Conservation (phyloP, 2,888 invertebrate species). For the Watsonalla cultraria region DNA sequence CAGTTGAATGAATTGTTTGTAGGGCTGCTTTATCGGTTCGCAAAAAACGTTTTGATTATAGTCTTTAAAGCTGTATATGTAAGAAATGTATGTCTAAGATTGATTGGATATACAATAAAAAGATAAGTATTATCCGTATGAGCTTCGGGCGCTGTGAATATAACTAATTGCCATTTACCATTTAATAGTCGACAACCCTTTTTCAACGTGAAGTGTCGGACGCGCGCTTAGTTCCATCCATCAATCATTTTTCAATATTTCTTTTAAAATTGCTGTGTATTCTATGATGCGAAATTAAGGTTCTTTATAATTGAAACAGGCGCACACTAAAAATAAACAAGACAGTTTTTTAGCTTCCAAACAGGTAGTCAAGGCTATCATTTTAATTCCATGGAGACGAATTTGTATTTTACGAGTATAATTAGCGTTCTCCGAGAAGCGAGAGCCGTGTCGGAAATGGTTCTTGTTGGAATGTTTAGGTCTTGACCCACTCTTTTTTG, state of each 20-base stretch:
- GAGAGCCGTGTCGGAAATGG: constrained; percentile 2
- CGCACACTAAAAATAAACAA: constrained; percentile 28
- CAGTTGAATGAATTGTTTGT: constrained; percentile 32
- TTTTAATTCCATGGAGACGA: constrained; percentile 6
- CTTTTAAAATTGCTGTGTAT: constrained; percentile 23
- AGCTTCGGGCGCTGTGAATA: not conserved
- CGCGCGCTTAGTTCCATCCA: constrained; percentile 25
- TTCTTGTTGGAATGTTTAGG: constrained; percentile 3
- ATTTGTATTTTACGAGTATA: constrained; percentile 4
- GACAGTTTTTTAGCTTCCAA: constrained; percentile 9
- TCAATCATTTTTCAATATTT: constrained; percentile 32
- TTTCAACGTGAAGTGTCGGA: constrained; percentile 12
- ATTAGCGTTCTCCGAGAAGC: not conserved
- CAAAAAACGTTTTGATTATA: not conserved
- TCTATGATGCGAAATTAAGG: constrained; percentile 3
- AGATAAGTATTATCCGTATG: not conserved
- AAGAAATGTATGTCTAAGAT: not conserved
- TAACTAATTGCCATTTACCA: not conserved
- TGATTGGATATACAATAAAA: not conserved
- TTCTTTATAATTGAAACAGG: constrained; percentile 35
- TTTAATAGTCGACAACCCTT: constrained; percentile 11
- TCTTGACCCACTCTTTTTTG: constrained; percentile 3
- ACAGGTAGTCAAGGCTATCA: constrained; percentile 9
- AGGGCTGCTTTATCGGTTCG: constrained; percentile 24
- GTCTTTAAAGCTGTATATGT: not conserved